Evolutionary conservation across 1,140 invertebrate genomes (phyloP), one percentile per base, ranked within the genome.

Genomic region (Ceratitis capitata): DNA sequence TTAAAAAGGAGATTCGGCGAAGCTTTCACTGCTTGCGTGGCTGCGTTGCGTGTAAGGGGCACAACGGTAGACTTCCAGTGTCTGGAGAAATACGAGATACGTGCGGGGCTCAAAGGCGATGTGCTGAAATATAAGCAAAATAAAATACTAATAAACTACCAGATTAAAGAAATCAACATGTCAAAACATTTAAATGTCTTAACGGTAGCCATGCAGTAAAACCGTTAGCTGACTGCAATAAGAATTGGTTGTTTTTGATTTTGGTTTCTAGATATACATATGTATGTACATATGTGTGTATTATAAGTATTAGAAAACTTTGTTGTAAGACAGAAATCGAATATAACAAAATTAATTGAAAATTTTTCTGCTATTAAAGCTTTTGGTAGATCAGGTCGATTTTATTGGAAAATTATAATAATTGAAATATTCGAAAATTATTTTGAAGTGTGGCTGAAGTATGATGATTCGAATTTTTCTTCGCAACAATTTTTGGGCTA

Each of bases 101-200:
- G 39, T 42, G 2, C n/a, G 2, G 16, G n/a, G 14, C 23, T 23
- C 26, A 56, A 26, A 12, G 58, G 26, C 23, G 1, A 26, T 64
- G 14, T 32, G 14, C 9, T 32, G 9, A 64, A 26, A 64, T 64
- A 78, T 16, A n/a, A 78, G 14, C 45, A 78, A 78, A 78, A 78
- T 78, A 78, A 78, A 78, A 45, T 78, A 78, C 14, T 78, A 78
- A 78, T 78, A 78, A 78, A 42, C 4, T 45, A 29, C 3, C 64
- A 61, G 7, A 74, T 74, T 39, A 74, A 74, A 74, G 64, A 39
- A 45, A 42, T 39, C 29, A 3, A 64, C 32, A 64, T 64, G 12
- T 64, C 58, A 16, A 32, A 64, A 35, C 29, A 14, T 64, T 26
- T 35, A 64, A 64, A 32, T 19, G 16, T 12, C 51, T 4, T 16